phyloP scores from a whole-genome alignment of 1,140 invertebrate genomes.

The Diuraphis noxia region DNA sequence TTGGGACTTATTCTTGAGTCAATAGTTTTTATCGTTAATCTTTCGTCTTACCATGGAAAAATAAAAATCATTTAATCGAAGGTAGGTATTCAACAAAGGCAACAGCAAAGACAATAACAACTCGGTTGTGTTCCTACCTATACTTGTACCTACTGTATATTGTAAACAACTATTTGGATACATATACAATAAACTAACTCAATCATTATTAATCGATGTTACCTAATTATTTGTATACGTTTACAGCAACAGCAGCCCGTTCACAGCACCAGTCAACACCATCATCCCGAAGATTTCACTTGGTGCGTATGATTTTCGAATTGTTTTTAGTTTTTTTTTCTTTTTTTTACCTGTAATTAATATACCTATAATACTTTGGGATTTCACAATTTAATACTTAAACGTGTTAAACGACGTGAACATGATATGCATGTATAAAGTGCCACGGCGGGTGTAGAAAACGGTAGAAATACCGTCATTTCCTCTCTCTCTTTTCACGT shows the following conservation, averaged over 20 bases:
- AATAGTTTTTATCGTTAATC: background rate
- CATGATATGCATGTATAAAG: background rate
- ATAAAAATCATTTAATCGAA: background rate
- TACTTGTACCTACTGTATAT: background rate
- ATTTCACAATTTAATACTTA: background rate
- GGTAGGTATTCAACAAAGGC: background rate
- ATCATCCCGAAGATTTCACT: constrained; percentile 37
- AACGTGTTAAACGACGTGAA: background rate
- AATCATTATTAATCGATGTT: background rate
- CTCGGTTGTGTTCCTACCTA: background rate
- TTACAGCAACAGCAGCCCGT: constrained; percentile 25
- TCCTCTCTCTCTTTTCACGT: background rate
- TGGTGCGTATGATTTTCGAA: constrained; percentile 18
- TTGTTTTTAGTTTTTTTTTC: background rate
- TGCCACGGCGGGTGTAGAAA: background rate
- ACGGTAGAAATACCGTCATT: background rate
- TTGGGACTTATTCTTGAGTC: background rate
- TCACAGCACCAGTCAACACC: constrained; percentile 33
- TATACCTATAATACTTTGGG: background rate
- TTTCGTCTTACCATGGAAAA: background rate
- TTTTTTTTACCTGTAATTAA: background rate
- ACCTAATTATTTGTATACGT: background rate
- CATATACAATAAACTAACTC: background rate
- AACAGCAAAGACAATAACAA: background rate
- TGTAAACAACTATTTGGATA: background rate